Evolutionary conservation across 2,113 vertebrate genomes (phyloP), one percentile per base, ranked within the genome.

Genomic region (Notiomystis cincta): DNA sequence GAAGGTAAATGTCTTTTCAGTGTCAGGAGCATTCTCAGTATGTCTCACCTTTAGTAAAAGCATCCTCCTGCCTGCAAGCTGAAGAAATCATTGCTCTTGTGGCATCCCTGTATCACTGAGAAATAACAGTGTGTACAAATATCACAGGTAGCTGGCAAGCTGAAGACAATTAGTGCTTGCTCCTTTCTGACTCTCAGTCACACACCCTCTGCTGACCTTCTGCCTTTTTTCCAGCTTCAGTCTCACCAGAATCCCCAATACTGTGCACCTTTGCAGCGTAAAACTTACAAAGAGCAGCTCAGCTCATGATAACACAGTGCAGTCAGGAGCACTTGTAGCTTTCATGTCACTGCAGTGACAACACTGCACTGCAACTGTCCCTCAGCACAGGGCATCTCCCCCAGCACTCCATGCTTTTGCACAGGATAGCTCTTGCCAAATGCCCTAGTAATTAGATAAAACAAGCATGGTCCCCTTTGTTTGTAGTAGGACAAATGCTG

Each of bases 331-430:
- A 64, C 13, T 1, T 2, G 30, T 7, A 31, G 18, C 65, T 75
- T 60, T 28, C n/a, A 18, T 3, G 1, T 14, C 61, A 13, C 60
- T 0, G 1, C 57, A 64, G 56, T n/a, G n/a, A n/a, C n/a, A n/a
- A n/a, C n/a, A n/a, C n/a, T n/a, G n/a, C n/a, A n/a, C 76, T 42
- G 62, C 60, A 77, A 3, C 30, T 1, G 37, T 54, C 53, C 53
- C 33, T 66, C 25, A 53, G 66, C 58, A 62, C 0, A 0, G 42
- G 30, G 37, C 76, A 47, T 71, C 64, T 83, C n/a, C 50, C 56
- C 37, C 45, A 45, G 19, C 44, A 50, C 60, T 61, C 45, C 57
- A 13, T 22, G 8, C 8, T 70, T 69, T 70, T 62, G 33, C 38
- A 40, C 33, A 37, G 72, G 19, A 6, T 2, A 9, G 30, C 11